Percentiles rank a stretch among this genome's conserved stretches.
These are phyloP conservation scores for Drosophila meridionalis DNA, from an alignment of 2,888 invertebrate species.

Conservation along the genomic window DNA sequence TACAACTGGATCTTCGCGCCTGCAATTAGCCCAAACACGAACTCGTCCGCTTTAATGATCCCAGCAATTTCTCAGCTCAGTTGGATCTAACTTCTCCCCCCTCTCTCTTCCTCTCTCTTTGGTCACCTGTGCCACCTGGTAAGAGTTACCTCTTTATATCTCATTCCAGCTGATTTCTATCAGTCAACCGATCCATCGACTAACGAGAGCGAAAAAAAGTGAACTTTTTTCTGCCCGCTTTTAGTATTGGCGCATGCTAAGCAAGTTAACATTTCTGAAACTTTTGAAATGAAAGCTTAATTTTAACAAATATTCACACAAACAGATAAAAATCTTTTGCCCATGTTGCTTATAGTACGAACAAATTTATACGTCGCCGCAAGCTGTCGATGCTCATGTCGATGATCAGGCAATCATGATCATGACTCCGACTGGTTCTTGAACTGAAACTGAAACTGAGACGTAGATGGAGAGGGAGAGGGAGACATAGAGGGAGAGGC, in stretches of 20 bases:
- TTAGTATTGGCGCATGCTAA: conserved; percentile 27
- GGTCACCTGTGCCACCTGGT: background rate
- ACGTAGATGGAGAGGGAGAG: background rate
- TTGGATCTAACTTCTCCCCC: background rate
- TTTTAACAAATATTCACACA: conserved; percentile 78
- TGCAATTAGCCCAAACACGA: background rate
- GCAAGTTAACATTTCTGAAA: conserved; percentile 47
- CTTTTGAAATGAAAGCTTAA: conserved; percentile 76
- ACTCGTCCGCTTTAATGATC: background rate
- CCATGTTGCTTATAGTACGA: conserved; percentile 69
- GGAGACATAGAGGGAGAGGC: background rate
- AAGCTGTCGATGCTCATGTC: conserved; percentile 71
- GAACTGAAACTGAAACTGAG: conserved; percentile 3
- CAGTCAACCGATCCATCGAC: background rate
- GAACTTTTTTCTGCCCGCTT: background rate
- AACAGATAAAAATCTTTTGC: conserved; percentile 72
- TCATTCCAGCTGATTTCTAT: conserved; percentile 1
- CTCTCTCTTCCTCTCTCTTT: background rate
- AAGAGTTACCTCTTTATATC: background rate
- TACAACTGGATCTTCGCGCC: background rate
- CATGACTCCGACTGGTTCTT: conserved; percentile 38
- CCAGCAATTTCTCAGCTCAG: background rate
- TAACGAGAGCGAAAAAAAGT: background rate
- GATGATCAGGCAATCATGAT: conserved; percentile 66
- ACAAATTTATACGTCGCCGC: conserved; percentile 76